Evolutionary conservation across 2,888 invertebrate species (phyloP).

Genomic region (Hololepta plana): DNA sequence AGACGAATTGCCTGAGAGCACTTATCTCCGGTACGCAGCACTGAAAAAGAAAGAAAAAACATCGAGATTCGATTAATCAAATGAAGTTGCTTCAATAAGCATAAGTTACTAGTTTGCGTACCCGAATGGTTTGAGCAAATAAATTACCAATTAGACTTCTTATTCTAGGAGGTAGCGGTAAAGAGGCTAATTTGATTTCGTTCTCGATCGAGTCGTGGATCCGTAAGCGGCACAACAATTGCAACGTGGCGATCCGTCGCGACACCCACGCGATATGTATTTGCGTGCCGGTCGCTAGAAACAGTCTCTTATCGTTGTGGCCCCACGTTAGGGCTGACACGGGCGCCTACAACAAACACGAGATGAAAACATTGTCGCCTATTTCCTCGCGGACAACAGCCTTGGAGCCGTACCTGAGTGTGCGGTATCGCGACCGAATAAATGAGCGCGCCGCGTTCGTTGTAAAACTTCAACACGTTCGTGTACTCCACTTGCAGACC

Average conservation of each 20-base stretch:
- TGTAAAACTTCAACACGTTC: slow-evolving; percentile 83
- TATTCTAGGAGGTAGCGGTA: slow-evolving; percentile 78
- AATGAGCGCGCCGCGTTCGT: slow-evolving; percentile 63
- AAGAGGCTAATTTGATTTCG: slow-evolving; percentile 60
- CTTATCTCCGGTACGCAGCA: slow-evolving; percentile 87
- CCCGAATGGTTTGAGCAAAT: slow-evolving; percentile 87
- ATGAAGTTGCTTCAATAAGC: not conserved
- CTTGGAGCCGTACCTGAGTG: slow-evolving; percentile 36
- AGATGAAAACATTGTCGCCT: slow-evolving; percentile 2
- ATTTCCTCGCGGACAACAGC: slow-evolving; percentile 1
- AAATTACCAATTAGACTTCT: slow-evolving; percentile 70
- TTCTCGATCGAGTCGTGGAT: slow-evolving; percentile 57
- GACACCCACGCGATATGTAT: slow-evolving; percentile 91
- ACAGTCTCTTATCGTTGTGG: slow-evolving; percentile 88
- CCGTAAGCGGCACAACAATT: slow-evolving; percentile 70
- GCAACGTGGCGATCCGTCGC: slow-evolving; percentile 74
- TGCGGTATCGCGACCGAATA: slow-evolving; percentile 66
- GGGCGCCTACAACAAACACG: slow-evolving; percentile 38
- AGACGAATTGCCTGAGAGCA: slow-evolving; percentile 82
- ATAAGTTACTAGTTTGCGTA: slow-evolving; percentile 25
- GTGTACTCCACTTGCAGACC: slow-evolving; percentile 37
- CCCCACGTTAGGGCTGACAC: slow-evolving; percentile 96
- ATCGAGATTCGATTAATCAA: slow-evolving; percentile 1
- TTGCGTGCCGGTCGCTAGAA: slow-evolving; percentile 81
- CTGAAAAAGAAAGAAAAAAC: slow-evolving; percentile 29